Evolutionary conservation across 2,113 vertebrate species (phyloP), one percentile per base, ranked within the genome.

Genomic region (Dasyprocta punctata): DNA sequence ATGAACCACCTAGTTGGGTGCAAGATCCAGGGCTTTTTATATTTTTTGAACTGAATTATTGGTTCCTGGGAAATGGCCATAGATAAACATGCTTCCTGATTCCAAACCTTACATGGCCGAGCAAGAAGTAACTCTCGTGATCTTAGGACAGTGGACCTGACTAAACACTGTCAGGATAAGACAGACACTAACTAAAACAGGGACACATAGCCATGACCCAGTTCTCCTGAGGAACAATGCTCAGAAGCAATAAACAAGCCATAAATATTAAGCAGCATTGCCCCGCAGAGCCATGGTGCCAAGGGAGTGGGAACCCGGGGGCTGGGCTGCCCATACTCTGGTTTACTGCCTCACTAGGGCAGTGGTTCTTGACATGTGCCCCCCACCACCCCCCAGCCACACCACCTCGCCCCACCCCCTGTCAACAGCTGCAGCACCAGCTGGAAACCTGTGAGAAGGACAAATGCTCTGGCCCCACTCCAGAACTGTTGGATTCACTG

Each of bases 71-170:
- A 95, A 96, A 89, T 61, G 36, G 30, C 44, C 91, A 56, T 90
- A 78, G 90, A 69, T 86, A 91, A 96, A 85, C 92, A 61, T 26
- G 82, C 73, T 94, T 86, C 95, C 60, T 13, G 41, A 86, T 89
- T 92, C 87, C 60, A 54, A 47, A 67, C 92, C 90, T 96, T 63
- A 60, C 12, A 44, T 60, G 86, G 65, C 26, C 36, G 26, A 73
- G 41, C 49, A 96, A 69, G 41, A 85, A 47, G 60, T 63, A 61
- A 77, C 61, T 73, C 83, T 92, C 67, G 33, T 28, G 52, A 84
- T 24, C 89, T 69, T 54, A 77, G 75, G 86, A 67, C 89, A 77
- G 36, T 30, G 44, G 61, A 44, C 44, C 73, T 85, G 10, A 78
- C 83, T 49, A 86, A 88, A 91, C 49, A 33, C 52, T 33, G 24